A percentile compares a stretch with the other conserved stretches of the same genome.
phyloP scores from a whole-genome alignment of 2,797 vertebrate genomes.

The Onychomys leucogaster region DNA sequence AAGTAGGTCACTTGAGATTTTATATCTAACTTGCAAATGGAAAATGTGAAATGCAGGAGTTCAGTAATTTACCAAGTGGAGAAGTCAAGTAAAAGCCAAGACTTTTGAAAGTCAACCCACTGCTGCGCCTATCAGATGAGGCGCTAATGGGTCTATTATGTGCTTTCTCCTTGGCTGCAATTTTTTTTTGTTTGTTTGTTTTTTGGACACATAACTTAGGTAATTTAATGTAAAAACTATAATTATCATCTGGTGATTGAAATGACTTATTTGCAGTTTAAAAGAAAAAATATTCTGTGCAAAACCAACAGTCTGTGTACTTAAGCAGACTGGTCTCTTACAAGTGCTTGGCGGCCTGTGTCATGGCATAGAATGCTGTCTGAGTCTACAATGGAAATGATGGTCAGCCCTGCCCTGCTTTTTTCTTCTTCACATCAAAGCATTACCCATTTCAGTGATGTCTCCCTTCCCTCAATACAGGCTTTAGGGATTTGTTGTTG shows the following conservation, averaged over 20 bases:
- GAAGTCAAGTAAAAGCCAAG: slow-evolving; percentile 68
- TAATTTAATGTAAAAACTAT: slow-evolving; percentile 72
- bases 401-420: slow-evolving; percentile 14
- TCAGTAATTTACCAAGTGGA: slow-evolving; percentile 70
- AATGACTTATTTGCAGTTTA: slow-evolving; percentile 64
- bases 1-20: slow-evolving; percentile 76
- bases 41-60: slow-evolving; percentile 74
- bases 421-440: slow-evolving; percentile 42
- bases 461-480: background rate
- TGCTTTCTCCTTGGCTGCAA: slow-evolving; percentile 62
- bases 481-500: background rate
- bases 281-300: slow-evolving; percentile 12
- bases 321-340: slow-evolving; percentile 28
- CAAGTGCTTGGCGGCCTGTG: background rate
- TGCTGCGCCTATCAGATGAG: slow-evolving; percentile 33
- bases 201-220: slow-evolving; percentile 63
- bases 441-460: background rate
- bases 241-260: slow-evolving; percentile 72
- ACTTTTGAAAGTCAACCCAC: slow-evolving; percentile 31
- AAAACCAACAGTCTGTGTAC: slow-evolving; percentile 56
- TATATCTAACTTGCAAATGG: slow-evolving; percentile 75
- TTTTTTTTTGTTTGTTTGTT: background rate
- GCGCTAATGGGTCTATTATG: slow-evolving; percentile 39
- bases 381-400: background rate
- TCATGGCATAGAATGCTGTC: rapidly evolving